Percentiles rank a stretch among this genome's conserved stretches.
phyloP scores from a whole-genome alignment of 2,888 invertebrate genomes.

The Pristionchus entomophagus region DNA sequence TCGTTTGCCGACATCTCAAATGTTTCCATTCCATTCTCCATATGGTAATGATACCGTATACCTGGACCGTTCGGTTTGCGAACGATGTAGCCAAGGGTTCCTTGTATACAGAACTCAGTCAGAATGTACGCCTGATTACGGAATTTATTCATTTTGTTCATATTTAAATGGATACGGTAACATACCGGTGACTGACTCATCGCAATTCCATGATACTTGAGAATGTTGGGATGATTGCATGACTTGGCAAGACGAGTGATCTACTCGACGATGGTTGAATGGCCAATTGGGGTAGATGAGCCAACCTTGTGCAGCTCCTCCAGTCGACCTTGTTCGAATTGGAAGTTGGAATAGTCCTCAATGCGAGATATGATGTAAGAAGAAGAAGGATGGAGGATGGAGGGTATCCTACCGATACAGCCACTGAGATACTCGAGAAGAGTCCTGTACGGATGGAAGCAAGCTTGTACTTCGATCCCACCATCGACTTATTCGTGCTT shows the following conservation, averaged over 20 bases:
- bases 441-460: constrained; percentile 24
- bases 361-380: neutral
- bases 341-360: constrained; percentile 13
- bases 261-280: neutral
- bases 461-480: neutral
- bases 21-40: too few species aligned
- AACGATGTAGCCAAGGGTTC: constrained; percentile 38
- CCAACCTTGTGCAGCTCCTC: constrained; percentile 26
- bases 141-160: neutral
- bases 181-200: constrained; percentile 16
- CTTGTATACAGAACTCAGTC: constrained; percentile 21
- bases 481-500: neutral
- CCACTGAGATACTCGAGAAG: constrained; percentile 3
- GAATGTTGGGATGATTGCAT: neutral
- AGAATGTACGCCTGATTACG: constrained; percentile 32
- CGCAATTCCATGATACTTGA: constrained; percentile 24
- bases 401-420: neutral
- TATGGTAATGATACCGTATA: neutral
- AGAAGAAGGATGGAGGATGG: neutral
- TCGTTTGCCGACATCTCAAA: neutral
- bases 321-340: constrained; percentile 30
- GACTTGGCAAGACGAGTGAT: constrained; percentile 9
- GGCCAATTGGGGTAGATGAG: neutral
- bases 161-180: neutral
- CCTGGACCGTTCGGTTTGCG: constrained; percentile 34